These are phyloP conservation scores for Rousettus madagascariensis DNA, from an alignment of 2,797 vertebrate species.

Conservation along the genomic window DNA sequence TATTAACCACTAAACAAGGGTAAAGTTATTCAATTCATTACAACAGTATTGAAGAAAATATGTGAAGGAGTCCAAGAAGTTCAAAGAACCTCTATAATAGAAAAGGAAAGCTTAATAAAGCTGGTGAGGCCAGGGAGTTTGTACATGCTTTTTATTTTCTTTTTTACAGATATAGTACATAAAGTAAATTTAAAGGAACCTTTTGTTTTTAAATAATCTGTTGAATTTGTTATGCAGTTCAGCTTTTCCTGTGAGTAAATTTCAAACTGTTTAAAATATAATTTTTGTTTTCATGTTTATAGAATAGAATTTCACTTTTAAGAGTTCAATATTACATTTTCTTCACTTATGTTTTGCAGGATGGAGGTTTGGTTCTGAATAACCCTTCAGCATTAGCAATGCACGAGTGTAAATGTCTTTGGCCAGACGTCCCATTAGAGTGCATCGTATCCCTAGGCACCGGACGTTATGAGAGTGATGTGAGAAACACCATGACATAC, in stretches of 20 bases:
- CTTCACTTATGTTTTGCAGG: constrained; percentile 84
- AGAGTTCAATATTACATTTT: neutral
- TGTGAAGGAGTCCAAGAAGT: constrained; percentile 59
- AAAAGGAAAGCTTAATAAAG: constrained; percentile 72
- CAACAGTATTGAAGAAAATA: constrained; percentile 61
- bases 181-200: constrained; percentile 75
- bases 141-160: constrained; percentile 45
- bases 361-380: constrained; percentile 96
- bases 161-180: constrained; percentile 76
- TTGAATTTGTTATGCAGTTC: constrained; percentile 5
- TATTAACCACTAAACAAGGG: constrained; percentile 59
- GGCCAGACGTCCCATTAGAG: constrained; percentile 93
- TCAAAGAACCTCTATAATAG: constrained; percentile 76
- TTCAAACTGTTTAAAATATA: neutral
- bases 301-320: neutral
- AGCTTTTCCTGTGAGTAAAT: neutral
- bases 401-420: constrained; percentile 95
- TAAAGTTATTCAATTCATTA: constrained; percentile 70
- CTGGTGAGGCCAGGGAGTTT: neutral
- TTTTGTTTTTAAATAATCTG: constrained; percentile 72
- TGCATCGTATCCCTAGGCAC: constrained; percentile 96
- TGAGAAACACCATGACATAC: constrained; percentile 86
- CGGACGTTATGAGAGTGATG: constrained; percentile 89
- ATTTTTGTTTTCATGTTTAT: constrained; percentile 3
- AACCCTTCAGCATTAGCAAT: constrained; percentile 95